These are phyloP conservation scores for Brotula barbata DNA, from an alignment of 2,797 vertebrate species.

Conservation along the genomic window DNA sequence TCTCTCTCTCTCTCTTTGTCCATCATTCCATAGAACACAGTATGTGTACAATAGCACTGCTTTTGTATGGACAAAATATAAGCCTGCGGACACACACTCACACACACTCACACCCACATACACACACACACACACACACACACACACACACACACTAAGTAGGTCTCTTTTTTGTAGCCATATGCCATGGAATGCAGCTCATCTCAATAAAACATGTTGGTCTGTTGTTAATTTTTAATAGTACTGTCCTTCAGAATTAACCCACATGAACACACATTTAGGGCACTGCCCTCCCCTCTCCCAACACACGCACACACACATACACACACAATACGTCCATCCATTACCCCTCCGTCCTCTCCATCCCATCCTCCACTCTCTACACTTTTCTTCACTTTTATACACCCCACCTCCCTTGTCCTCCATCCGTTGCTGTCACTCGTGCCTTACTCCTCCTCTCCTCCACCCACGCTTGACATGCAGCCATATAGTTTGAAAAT, in stretches of 20 bases:
- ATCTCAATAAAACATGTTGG: constrained; percentile 81
- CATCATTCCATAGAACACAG: too few species aligned
- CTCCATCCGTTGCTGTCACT: too few species aligned
- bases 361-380: too few species aligned
- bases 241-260: constrained; percentile 79
- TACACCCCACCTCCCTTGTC: background rate
- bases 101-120: constrained; percentile 19
- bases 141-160: constrained; percentile 38
- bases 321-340: background rate
- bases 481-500: too few species aligned
- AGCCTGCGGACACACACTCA: constrained; percentile 18
- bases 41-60: too few species aligned
- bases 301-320: background rate
- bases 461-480: too few species aligned
- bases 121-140: constrained; percentile 27
- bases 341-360: constrained; percentile 3
- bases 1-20: background rate
- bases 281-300: constrained; percentile 54
- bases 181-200: constrained; percentile 57
- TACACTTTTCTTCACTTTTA: background rate
- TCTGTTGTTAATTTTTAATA: constrained; percentile 81
- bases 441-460: background rate
- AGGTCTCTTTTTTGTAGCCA: constrained; percentile 64
- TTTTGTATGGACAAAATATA: constrained; percentile 49
- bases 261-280: constrained; percentile 81